A percentile compares a stretch with the other conserved stretches of the same genome.
Conservation (phyloP, 92 coral and sea anemone species). For the Desmophyllum pertusum region DNA sequence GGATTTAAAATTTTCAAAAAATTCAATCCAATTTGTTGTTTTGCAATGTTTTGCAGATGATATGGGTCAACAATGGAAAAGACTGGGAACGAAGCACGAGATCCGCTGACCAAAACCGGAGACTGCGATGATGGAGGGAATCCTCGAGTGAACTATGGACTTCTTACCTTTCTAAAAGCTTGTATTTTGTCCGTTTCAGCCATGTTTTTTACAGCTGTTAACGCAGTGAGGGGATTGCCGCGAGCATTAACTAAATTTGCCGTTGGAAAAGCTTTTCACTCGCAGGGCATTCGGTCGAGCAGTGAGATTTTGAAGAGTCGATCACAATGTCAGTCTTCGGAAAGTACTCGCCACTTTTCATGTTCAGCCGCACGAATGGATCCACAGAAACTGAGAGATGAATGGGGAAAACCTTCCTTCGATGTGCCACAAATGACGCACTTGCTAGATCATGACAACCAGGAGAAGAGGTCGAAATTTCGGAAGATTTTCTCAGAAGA, state of each 20-base stretch:
- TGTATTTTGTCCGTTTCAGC: not conserved
- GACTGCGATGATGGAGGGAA: not conserved
- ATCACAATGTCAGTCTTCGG: not conserved
- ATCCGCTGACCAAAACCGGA: not conserved
- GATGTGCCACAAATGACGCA: slow-evolving; percentile 76
- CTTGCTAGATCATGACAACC: slow-evolving; percentile 85
- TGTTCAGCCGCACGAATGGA: slow-evolving; percentile 24
- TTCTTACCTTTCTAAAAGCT: not conserved
- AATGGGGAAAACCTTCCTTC: slow-evolving; percentile 76
- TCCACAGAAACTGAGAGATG: slow-evolving; percentile 77
- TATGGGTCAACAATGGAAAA: not conserved
- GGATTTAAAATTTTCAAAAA: too few species aligned
- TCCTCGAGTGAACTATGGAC: not conserved
- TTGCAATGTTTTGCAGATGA: not conserved
- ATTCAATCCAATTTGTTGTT: not conserved
- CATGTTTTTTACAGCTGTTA: slow-evolving; percentile 20
- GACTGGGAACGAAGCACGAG: not conserved
- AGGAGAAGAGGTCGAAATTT: slow-evolving; percentile 80
- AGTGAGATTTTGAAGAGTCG: not conserved
- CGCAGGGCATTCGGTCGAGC: not conserved
- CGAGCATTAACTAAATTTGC: slow-evolving; percentile 7
- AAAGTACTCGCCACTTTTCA: slow-evolving; percentile 39
- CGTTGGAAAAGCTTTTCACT: not conserved
- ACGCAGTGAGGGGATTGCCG: slow-evolving; percentile 2
- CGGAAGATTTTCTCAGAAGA: slow-evolving; percentile 78